Evolutionary conservation across 2,888 invertebrate genomes (phyloP).

Genomic region (Tuberolachnus salignus): DNA sequence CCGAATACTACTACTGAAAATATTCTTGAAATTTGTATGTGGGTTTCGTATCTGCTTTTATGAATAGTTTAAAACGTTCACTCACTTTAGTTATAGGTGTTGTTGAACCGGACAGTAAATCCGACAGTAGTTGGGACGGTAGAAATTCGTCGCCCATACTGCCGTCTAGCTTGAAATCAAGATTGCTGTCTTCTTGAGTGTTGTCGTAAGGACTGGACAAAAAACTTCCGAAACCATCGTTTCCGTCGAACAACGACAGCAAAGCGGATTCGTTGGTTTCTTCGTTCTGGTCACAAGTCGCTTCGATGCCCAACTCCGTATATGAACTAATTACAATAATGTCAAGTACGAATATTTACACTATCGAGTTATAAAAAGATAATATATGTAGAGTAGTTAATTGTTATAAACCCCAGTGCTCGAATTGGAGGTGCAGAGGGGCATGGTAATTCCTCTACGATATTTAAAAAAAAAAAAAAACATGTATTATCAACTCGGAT

Average conservation of each 20-base stretch:
- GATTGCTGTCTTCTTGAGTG: constrained; percentile 13
- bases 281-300: constrained; percentile 3
- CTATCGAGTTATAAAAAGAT: background rate
- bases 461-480: too few relatives aligned
- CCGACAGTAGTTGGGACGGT: constrained; percentile 47
- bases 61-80: background rate
- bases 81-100: constrained; percentile 24
- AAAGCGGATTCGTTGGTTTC: constrained; percentile 9
- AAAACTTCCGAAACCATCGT: constrained; percentile 38
- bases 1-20: too few relatives aligned
- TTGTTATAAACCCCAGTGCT: too few relatives aligned
- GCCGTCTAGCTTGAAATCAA: constrained; percentile 11
- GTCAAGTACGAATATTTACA: background rate
- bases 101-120: constrained; percentile 26
- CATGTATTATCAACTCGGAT: too few relatives aligned
- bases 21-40: too few relatives aligned
- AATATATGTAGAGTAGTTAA: background rate
- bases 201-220: constrained; percentile 14
- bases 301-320: constrained; percentile 42
- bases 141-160: constrained; percentile 43
- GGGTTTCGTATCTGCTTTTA: too few relatives aligned
- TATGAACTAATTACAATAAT: constrained; percentile 24
- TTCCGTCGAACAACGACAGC: constrained; percentile 35
- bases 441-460: too few relatives aligned
- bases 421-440: too few relatives aligned